Evolutionary conservation across 2,113 vertebrate genomes (phyloP).

Genomic region (Hymenochirus boettgeri): DNA sequence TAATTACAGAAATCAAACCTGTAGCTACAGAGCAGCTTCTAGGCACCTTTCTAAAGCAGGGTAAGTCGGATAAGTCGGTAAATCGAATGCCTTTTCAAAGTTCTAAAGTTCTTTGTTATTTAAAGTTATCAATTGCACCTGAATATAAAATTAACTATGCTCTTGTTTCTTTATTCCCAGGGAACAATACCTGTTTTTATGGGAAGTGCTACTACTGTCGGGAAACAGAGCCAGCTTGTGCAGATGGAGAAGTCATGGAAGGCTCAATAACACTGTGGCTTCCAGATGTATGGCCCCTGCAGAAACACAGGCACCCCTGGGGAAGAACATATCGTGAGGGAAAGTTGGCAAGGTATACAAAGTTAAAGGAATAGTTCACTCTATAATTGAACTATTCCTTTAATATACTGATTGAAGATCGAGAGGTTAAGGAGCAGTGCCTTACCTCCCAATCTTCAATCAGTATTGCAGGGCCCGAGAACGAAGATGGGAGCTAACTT

Average conservation of each 20-base stretch:
- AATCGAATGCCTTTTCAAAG: too few relatives aligned
- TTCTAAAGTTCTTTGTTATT: too few relatives aligned
- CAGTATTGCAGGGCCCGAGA: too few relatives aligned
- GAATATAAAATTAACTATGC: too few relatives aligned
- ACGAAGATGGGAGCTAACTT: too few relatives aligned
- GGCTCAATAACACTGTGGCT: slow-evolving; percentile 93
- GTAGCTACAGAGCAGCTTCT: slow-evolving; percentile 93
- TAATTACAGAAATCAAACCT: slow-evolving; percentile 89
- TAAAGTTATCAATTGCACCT: too few relatives aligned
- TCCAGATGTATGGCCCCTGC: slow-evolving; percentile 93
- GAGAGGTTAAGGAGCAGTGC: too few relatives aligned
- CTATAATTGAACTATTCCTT: too few relatives aligned
- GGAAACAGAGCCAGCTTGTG: slow-evolving; percentile 93
- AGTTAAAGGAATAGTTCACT: too few relatives aligned
- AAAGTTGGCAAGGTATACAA: slow-evolving; percentile 85
- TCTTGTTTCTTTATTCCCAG: slow-evolving; percentile 52
- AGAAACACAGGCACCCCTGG: slow-evolving; percentile 96
- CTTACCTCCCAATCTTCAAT: too few relatives aligned
- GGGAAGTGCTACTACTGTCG: slow-evolving; percentile 98
- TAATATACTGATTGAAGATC: too few relatives aligned
- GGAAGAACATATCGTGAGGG: slow-evolving; percentile 95
- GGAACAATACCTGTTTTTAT: slow-evolving; percentile 95
- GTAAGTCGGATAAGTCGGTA: slow-evolving; percentile 58
- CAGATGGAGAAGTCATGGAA: slow-evolving; percentile 87
- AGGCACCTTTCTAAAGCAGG: slow-evolving; percentile 87